These are phyloP conservation scores for Trematocara macrostoma DNA, from an alignment of 2,113 vertebrate genomes.

Conservation along the genomic window DNA sequence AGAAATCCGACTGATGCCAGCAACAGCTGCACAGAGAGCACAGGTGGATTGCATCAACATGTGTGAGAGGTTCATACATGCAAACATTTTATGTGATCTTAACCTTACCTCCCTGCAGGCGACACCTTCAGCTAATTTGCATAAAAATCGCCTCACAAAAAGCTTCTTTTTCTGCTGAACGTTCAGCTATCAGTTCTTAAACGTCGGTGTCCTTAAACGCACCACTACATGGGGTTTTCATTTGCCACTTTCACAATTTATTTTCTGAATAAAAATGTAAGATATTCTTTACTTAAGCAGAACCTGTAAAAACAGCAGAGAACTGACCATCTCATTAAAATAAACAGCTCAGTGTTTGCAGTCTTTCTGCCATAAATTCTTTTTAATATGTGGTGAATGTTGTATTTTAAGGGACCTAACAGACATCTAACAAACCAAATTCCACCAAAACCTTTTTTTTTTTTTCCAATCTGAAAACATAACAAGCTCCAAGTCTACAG, in stretches of 20 bases:
- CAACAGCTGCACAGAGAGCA: neutral
- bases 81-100: neutral
- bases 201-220: neutral
- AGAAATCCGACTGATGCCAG: neutral
- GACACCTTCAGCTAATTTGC: neutral
- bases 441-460: neutral
- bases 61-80: neutral
- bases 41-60: neutral
- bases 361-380: neutral
- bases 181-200: neutral
- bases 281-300: neutral
- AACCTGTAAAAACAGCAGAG: neutral
- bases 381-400: neutral
- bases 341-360: neutral
- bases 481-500: neutral
- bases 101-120: neutral
- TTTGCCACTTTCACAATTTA: neutral
- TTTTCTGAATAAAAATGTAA: neutral
- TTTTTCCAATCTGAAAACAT: neutral
- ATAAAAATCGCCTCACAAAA: neutral
- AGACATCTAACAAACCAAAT: neutral
- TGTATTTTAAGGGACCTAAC: neutral
- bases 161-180: neutral
- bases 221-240: neutral
- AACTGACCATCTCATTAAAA: neutral